phyloP scores from a whole-genome alignment of 1,140 invertebrate genomes.

The Pantala flavescens region DNA sequence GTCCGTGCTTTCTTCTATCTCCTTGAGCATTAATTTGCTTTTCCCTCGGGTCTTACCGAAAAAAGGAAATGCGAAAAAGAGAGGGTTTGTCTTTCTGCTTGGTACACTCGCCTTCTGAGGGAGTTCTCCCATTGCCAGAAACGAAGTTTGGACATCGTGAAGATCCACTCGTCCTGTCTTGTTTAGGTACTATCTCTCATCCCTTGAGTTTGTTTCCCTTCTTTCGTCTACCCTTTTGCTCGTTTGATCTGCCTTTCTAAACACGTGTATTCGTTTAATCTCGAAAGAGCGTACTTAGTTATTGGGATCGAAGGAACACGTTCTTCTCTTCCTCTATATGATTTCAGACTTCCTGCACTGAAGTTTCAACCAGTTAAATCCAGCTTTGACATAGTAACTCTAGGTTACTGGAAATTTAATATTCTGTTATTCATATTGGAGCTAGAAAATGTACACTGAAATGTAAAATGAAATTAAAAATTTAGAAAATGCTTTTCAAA shows the following conservation, averaged over 20 bases:
- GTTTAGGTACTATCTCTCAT: background rate
- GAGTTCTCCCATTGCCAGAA: background rate
- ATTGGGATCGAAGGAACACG: too few species aligned
- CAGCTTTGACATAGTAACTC: too few species aligned
- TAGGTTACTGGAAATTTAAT: too few species aligned
- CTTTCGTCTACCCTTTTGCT: background rate
- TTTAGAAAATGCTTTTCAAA: too few species aligned
- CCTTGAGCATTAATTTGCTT: background rate
- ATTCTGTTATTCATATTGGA: too few species aligned
- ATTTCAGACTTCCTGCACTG: too few species aligned
- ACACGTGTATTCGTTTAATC: background rate
- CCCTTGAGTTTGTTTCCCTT: background rate
- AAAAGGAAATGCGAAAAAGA: background rate
- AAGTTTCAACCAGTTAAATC: too few species aligned
- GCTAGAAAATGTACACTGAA: too few species aligned
- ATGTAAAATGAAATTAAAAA: too few species aligned
- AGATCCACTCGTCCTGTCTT: background rate
- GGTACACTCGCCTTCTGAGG: background rate
- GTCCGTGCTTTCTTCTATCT: too few species aligned
- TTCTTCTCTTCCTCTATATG: too few species aligned
- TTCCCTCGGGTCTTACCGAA: background rate
- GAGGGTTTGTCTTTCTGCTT: conserved; percentile 1
- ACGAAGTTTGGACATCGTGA: background rate
- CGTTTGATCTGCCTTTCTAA: background rate
- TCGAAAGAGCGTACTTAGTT: background rate